Evolutionary conservation across 2,797 vertebrate species (phyloP).

Genomic region (Syndactyla subalaris): DNA sequence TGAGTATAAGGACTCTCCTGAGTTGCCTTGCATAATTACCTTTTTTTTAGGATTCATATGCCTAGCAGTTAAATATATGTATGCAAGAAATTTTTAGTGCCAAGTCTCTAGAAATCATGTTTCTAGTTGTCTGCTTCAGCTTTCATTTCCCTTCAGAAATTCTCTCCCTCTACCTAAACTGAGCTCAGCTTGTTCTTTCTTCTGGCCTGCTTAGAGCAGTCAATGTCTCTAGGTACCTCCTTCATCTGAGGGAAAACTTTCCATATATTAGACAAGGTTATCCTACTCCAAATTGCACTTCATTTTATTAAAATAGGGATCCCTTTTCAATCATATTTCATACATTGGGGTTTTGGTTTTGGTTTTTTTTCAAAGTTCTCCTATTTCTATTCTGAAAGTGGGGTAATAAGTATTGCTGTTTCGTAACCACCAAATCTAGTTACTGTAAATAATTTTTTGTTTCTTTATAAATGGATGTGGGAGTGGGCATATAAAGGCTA

Average conservation of each 20-base stretch:
- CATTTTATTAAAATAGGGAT: background rate
- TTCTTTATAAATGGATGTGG: background rate
- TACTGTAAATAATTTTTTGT: background rate
- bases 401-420: background rate
- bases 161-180: background rate
- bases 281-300: background rate
- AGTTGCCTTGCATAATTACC: background rate
- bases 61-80: background rate
- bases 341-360: background rate
- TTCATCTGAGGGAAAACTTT: background rate
- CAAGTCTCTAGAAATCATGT: background rate
- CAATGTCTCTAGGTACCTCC: background rate
- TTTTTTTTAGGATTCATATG: background rate
- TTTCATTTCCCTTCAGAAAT: background rate
- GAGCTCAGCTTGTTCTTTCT: background rate
- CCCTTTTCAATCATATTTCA: background rate
- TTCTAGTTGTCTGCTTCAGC: background rate
- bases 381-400: background rate
- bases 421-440: background rate
- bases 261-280: background rate
- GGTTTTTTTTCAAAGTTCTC: no score
- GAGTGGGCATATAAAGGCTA: background rate
- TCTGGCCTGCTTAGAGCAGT: background rate
- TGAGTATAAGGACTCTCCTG: background rate
- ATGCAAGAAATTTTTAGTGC: background rate